Evolutionary conservation across 2,113 vertebrate species (phyloP), one percentile per base, ranked within the genome.

Genomic region (Cynoglossus semilaevis): DNA sequence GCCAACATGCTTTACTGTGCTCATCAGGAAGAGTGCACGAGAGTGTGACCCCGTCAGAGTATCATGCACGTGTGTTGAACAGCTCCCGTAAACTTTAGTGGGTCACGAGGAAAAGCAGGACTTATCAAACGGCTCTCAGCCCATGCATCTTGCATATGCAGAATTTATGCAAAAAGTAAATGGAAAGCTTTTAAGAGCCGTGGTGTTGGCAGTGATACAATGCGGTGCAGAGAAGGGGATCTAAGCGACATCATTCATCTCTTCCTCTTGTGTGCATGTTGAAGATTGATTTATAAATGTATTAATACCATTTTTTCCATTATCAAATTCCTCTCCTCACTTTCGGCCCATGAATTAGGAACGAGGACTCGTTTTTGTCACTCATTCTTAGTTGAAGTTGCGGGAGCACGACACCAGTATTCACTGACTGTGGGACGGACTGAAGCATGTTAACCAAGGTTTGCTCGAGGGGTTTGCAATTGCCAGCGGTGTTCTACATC

Each of bases 151-250:
- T 68, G 50, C 69, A 73, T 77, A 72, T 78, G 67, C 74, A 85
- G 74, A 78, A 74, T 81, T 83, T 70, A 81, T 71, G 72, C 58
- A 63, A 47, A 42, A 55, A 68, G 59, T 44, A 72, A 64, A 35
- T 58, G 60, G 55, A 67, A 79, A 58, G 85, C 79, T 85, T 79
- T 86, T 80, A 84, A 84, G 60, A 76, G 73, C 65, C 52, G 37
- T 15, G 56, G 58, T 64, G 62, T 85, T 63, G 63, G 77, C 56
- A 46, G 52, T 60, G 38, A 41, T 41, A 41, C 38, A 41, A 12
- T 10, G 37, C 2, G 37, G 12, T 38, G 8, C 53, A 46, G 35
- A 46, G 43, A 56, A 40, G 38, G 35, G 29, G 44, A 46, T 17
- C 29, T 6, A 64, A 50, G 18, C 2, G 15, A 34, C 34, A 55